Evolutionary conservation across 1,140 invertebrate species (phyloP), one percentile per base, ranked within the genome.

Genomic region (Plutomurus gul): DNA sequence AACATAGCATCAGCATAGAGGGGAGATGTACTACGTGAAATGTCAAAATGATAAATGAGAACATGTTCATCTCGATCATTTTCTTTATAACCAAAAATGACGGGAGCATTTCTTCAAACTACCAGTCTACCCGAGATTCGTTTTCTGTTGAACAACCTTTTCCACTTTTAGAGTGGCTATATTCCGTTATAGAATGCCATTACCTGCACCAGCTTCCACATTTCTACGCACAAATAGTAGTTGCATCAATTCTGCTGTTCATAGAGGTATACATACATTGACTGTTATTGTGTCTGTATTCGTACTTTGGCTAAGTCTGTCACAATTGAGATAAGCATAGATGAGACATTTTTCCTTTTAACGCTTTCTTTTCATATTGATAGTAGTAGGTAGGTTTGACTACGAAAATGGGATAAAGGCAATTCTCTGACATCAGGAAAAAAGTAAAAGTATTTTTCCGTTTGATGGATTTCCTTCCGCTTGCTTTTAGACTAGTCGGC

Each of bases 81-180:
- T 78, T 78, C 76, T 70, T 78, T 78, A 72, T 49, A 78, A 74
- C 70, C 46, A 78, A 49, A 78, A 78, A 78, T 78, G 77, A 78
- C 71, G 47, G 11, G 49, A 30, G 46, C n/a, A 60, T 43, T 7
- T 39, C 16, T 65, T 65, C 25, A n/a, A n/a, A n/a, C n/a, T n/a
- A n/a, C n/a, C n/a, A n/a, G n/a, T n/a, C n/a, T n/a, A n/a, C n/a
- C n/a, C n/a, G n/a, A n/a, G n/a, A n/a, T n/a, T n/a, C n/a, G n/a
- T n/a, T n/a, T n/a, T n/a, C n/a, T n/a, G n/a, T n/a, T n/a, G n/a
- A n/a, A n/a, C n/a, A n/a, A n/a, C n/a, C n/a, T n/a, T n/a, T n/a
- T n/a, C n/a, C n/a, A n/a, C n/a, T n/a, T n/a, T n/a, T n/a, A n/a
- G n/a, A n/a, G n/a, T n/a, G n/a, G n/a, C n/a, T n/a, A n/a, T n/a